A percentile compares a stretch with the other conserved stretches of the same genome.
Evolutionary conservation across 2,888 invertebrate species (phyloP).

Genomic region (Agrotis clavis): DNA sequence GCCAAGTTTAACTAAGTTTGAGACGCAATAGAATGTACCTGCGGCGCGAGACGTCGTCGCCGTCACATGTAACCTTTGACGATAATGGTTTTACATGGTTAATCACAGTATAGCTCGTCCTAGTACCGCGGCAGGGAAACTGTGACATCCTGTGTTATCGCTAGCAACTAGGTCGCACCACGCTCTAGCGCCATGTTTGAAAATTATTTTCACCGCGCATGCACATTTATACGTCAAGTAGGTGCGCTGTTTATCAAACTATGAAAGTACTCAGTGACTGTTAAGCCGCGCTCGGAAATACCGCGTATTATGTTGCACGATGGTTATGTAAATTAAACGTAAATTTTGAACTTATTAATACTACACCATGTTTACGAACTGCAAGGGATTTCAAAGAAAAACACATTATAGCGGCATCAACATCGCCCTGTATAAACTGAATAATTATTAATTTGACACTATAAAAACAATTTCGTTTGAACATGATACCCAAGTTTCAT

Average conservation of each 20-base stretch:
- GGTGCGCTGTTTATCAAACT: constrained; percentile 77
- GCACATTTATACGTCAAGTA: constrained; percentile 65
- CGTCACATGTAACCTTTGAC: constrained; percentile 53
- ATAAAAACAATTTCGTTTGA: constrained; percentile 24
- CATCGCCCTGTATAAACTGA: neutral
- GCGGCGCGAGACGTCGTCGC: constrained; percentile 27
- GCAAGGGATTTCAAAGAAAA: constrained; percentile 24
- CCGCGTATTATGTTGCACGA: constrained; percentile 60
- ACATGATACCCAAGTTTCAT: constrained; percentile 20
- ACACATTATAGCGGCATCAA: constrained; percentile 16
- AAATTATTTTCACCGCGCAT: constrained; percentile 87
- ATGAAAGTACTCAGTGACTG: constrained; percentile 65
- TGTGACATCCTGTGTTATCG: constrained; percentile 89
- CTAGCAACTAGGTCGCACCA: constrained; percentile 83
- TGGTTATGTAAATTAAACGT: constrained; percentile 52
- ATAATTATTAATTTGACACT: constrained; percentile 33
- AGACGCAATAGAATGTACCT: constrained; percentile 56
- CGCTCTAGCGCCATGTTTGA: constrained; percentile 79
- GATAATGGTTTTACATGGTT: constrained; percentile 53
- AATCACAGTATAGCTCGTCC: constrained; percentile 52
- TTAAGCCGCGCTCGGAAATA: constrained; percentile 56
- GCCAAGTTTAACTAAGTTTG: constrained; percentile 46
- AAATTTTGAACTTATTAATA: constrained; percentile 31
- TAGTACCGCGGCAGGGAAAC: constrained; percentile 77
- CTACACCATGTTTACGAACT: constrained; percentile 20